Evolutionary conservation across 2,888 invertebrate genomes (phyloP).

Genomic region (Drosophila lacicola): DNA sequence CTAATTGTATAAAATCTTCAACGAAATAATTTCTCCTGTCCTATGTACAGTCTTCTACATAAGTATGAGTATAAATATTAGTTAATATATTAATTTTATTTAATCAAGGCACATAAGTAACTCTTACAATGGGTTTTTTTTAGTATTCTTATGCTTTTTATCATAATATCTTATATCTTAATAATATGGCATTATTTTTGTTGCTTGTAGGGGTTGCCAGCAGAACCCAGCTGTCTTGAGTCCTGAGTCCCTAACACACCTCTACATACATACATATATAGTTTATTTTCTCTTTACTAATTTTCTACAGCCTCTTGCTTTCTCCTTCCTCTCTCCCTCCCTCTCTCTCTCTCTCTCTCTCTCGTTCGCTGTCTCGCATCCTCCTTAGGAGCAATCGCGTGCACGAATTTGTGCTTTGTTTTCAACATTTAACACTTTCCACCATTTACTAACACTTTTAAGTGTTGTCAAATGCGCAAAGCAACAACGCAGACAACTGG

Average conservation of each 20-base stretch:
- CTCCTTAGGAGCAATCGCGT: constrained; percentile 42
- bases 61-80: no score
- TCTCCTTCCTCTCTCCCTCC: neutral
- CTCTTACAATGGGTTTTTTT: no score
- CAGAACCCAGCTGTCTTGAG: neutral
- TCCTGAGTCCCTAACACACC: neutral
- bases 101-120: no score
- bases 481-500: constrained; percentile 28
- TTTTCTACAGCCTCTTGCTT: neutral
- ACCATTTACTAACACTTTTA: constrained; percentile 19
- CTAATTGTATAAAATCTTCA: no score
- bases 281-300: neutral
- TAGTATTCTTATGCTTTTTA: no score
- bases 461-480: constrained; percentile 27
- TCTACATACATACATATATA: neutral
- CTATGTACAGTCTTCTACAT: no score
- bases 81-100: no score
- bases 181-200: no score
- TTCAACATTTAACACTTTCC: constrained; percentile 33
- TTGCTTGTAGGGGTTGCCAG: constrained; percentile 1
- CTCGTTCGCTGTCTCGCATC: neutral
- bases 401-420: constrained; percentile 38
- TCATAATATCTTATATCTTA: no score
- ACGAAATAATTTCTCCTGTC: no score
- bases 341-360: neutral